Evolutionary conservation across 2,113 vertebrate genomes (phyloP).

Genomic region (Nothoprocta pentlandii): DNA sequence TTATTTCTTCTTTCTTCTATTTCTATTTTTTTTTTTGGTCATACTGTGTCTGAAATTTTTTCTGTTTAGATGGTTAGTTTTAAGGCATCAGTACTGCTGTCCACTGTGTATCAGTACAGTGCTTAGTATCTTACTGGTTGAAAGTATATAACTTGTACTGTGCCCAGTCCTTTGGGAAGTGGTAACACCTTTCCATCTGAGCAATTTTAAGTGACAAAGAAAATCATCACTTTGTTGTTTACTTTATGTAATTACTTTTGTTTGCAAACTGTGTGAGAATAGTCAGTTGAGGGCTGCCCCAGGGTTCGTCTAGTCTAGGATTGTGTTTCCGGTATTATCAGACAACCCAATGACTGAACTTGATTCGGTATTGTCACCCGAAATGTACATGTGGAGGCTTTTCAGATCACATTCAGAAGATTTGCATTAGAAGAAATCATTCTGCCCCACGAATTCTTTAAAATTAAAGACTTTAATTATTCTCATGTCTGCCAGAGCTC

Average conservation of each 20-base stretch:
- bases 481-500: not conserved
- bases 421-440: not conserved
- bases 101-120: not conserved
- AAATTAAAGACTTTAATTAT: not conserved
- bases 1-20: not conserved
- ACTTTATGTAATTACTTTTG: not conserved
- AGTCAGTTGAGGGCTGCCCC: not conserved
- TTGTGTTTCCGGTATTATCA: not conserved
- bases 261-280: not conserved
- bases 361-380: not conserved
- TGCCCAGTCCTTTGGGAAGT: not conserved
- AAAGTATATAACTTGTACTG: not conserved
- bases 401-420: not conserved
- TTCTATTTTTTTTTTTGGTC: not conserved
- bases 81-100: not conserved
- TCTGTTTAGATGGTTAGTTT: not conserved
- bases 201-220: not conserved
- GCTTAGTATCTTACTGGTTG: not conserved
- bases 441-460: not conserved
- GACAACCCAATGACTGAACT: not conserved
- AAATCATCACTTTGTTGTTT: not conserved
- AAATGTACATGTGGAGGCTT: not conserved
- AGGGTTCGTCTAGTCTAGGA: not conserved
- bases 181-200: not conserved
- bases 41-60: not conserved